Base-by-base conservation (phyloP, 2,113 vertebrate genomes). In the Oreamnos americanus region DNA sequence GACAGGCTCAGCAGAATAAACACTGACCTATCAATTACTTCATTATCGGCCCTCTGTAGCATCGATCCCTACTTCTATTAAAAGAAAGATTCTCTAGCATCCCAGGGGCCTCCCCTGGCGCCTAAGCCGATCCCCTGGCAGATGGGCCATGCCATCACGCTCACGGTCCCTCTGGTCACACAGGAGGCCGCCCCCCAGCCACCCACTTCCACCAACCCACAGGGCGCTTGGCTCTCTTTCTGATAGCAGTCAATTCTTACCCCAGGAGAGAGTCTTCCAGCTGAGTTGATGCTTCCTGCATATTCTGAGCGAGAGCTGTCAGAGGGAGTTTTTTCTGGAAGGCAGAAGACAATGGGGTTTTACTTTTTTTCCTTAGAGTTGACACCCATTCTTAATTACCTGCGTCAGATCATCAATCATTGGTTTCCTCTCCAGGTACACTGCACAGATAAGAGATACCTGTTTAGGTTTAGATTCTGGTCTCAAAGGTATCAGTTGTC, bases 241-340 rank as follows among this genome's bases (percentile, higher is more conserved):
- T 36, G 12, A 45, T 47, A 60, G 67, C 23, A 36, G 45, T 53
- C 67, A 47, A 60, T 71, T 98, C 99, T 99, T 97, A 99, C 99
- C 99, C 99, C 98, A 99, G 98, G 74, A 99, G 99, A 82, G 99
- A 99, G 87, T 99, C 99, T 91, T 99, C 99, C 53, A 99, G 98
- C 97, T 99, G 99, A 97, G 97, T 87, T 0, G 99, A 99, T 0
- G 99, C 99, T 94, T 99, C 99, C 87, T 99, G 99, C 99, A 99
- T 99, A 4, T 99, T 99, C 96, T 99, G 99, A 53, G 99, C 99
- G 19, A 99, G 99, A 1, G 99, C 99, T 3, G 99, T 99, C 33
- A 99, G 98, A 33, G 99, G 99, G 33, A 99, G 99, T 76, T 99
- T 99, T 98, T 99, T 99, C 99, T 99, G 82, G 71, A 98, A 98